Evolutionary conservation across 2,113 vertebrate genomes (phyloP), one percentile per base, ranked within the genome.

Genomic region (Oplegnathus fasciatus): DNA sequence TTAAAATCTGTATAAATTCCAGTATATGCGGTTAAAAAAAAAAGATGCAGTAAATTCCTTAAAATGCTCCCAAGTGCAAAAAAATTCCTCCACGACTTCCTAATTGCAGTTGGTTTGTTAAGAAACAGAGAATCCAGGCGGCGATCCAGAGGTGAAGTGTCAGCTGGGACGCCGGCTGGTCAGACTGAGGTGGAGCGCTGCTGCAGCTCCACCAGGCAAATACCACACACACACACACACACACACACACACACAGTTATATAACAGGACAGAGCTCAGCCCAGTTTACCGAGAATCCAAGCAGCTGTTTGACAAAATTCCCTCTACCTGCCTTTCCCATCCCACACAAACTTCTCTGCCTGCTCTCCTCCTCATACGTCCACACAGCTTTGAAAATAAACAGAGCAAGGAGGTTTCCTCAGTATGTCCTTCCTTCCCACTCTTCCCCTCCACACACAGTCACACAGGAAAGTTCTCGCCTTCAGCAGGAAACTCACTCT

Each of bases 131-230:
- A 82, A 67, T 77, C 60, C 76, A 86, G 81, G 82, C 68, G 20
- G 67, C 28, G 34, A 76, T 83, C 82, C 84, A 82, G 89, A 90
- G 83, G 86, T 88, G 88, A 91, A 77, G 88, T 52, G 86, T 75
- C 30, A 17, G 68, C 78, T 69, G 88, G 82, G 77, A 89, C 86
- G 57, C 58, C 78, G 55, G 91, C 85, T 89, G 89, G 78, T 87
- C 85, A 42, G 84, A 87, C 85, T 90, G 92, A 92, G 84, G 92
- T 78, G 87, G 90, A 91, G 90, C 64, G 9, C 78, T n/a, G 71
- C 84, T 82, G 79, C 74, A 65, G 87, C 87, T 84, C 70, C 83
- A 70, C 79, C 52, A 66, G 72, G 52, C 78, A 80, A 84, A 89
- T 67, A 82, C 73, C 85, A 62, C 80, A 73, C 79, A 44, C 82